Conservation (phyloP, 2,113 vertebrate species). For the Xenotilapia flavipinnis region DNA sequence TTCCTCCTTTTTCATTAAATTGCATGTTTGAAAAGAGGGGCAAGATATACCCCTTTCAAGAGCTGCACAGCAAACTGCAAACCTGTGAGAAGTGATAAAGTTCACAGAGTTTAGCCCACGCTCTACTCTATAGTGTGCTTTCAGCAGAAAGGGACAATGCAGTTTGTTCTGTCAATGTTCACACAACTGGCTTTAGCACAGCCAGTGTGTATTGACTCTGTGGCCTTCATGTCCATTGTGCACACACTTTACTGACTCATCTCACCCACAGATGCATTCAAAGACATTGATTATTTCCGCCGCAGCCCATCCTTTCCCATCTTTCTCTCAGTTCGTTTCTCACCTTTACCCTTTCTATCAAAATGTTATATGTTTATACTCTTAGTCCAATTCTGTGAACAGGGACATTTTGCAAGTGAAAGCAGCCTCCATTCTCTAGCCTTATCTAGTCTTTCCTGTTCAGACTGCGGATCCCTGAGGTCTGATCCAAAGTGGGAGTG, state of each 20-base stretch:
- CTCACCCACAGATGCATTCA: constrained; percentile 26
- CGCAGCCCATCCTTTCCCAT: background rate
- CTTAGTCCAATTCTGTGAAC: background rate
- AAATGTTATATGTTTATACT: background rate
- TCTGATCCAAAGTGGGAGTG: background rate
- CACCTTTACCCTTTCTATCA: background rate
- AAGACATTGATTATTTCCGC: constrained; percentile 25
- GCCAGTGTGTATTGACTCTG: constrained; percentile 16
- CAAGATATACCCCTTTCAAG: background rate
- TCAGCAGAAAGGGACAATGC: constrained; percentile 1
- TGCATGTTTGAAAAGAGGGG: background rate
- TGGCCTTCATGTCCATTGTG: constrained; percentile 45
- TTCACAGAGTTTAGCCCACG: background rate
- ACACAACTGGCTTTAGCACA: background rate
- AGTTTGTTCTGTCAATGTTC: background rate
- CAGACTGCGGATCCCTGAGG: background rate
- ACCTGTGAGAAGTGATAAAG: background rate
- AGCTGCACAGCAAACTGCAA: background rate
- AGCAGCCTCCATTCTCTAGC: background rate
- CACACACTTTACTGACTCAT: constrained; percentile 23
- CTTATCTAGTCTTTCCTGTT: background rate
- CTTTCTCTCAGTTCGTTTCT: background rate
- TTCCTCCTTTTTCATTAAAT: background rate
- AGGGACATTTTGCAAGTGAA: background rate
- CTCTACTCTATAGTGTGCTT: background rate